phyloP scores from a whole-genome alignment of 2,888 invertebrate species.

The Latrodectus hesperus region DNA sequence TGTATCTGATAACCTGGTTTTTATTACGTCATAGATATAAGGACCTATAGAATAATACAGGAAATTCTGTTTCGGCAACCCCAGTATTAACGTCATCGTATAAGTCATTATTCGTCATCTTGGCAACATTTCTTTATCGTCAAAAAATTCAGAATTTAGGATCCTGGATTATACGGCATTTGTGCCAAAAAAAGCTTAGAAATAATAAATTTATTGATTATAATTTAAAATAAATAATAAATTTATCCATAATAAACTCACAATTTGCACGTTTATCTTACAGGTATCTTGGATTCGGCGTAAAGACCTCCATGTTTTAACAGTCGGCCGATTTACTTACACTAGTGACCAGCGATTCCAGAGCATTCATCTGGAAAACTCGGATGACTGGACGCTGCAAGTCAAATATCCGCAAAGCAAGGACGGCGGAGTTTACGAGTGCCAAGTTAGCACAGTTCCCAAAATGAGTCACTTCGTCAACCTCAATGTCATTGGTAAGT shows the following conservation, averaged over 20 bases:
- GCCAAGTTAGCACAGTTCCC: slow-evolving; percentile 79
- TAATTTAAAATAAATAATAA: too few relatives aligned
- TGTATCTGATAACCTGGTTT: too few relatives aligned
- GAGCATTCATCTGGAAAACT: slow-evolving; percentile 86
- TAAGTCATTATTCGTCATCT: too few relatives aligned
- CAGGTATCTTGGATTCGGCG: slow-evolving; percentile 94
- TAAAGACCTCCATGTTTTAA: slow-evolving; percentile 94
- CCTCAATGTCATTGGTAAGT: slow-evolving; percentile 72
- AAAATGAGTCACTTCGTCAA: slow-evolving; percentile 72
- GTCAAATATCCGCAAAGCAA: slow-evolving; percentile 94
- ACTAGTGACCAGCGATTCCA: slow-evolving; percentile 87
- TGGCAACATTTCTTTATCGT: too few relatives aligned
- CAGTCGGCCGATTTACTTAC: slow-evolving; percentile 91
- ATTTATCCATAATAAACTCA: not conserved
- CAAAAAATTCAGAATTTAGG: too few relatives aligned
- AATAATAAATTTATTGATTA: too few relatives aligned
- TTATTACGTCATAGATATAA: too few relatives aligned
- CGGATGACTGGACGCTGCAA: slow-evolving; percentile 94
- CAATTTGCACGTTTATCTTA: not conserved
- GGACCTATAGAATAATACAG: too few relatives aligned
- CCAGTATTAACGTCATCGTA: too few relatives aligned
- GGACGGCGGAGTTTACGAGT: slow-evolving; percentile 94
- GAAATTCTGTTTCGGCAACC: too few relatives aligned
- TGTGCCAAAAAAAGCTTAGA: too few relatives aligned
- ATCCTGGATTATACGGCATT: too few relatives aligned